A percentile compares a stretch with the other conserved stretches of the same genome.
Conservation (phyloP, 2,113 vertebrate genomes). For the Peromyscus maniculatus region DNA sequence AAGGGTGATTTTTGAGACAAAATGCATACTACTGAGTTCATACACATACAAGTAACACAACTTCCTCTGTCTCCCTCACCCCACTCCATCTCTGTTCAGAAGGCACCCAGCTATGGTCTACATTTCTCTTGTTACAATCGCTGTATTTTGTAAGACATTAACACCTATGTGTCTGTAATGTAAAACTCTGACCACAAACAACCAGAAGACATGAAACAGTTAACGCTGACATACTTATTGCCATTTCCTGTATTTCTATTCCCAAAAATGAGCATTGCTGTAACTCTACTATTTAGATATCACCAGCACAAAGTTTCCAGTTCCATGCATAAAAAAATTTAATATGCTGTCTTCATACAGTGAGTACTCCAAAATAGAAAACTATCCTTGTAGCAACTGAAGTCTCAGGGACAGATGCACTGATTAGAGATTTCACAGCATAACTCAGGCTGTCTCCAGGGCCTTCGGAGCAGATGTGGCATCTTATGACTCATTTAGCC, state of each 20-base stretch:
- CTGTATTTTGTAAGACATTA: conserved; percentile 60
- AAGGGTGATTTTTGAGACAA: neutral
- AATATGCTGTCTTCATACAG: conserved; percentile 79
- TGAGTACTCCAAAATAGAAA: conserved; percentile 83
- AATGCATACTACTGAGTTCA: neutral
- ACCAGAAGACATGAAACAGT: conserved; percentile 62
- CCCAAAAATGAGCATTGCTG: conserved; percentile 41
- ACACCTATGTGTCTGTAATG: neutral
- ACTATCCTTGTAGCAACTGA: conserved; percentile 73
- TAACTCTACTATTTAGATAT: conserved; percentile 70
- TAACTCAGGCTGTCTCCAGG: conserved; percentile 68
- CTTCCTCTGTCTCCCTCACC: neutral
- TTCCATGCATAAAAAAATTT: conserved; percentile 61
- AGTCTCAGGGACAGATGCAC: conserved; percentile 80
- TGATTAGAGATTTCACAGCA: conserved; percentile 78
- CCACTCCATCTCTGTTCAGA: conserved; percentile 41
- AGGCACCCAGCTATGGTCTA: conserved; percentile 61
- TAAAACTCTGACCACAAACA: conserved; percentile 62
- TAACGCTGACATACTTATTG: conserved; percentile 38
- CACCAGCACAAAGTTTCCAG: conserved; percentile 74
- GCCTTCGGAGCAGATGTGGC: conserved; percentile 77
- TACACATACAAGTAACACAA: conserved; percentile 21
- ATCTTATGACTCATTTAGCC: conserved; percentile 62
- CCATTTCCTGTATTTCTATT: conserved; percentile 41
- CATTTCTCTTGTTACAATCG: conserved; percentile 49